Conservation (phyloP, 37 sponge, comb jelly and placozoan genomes). For the Crambe crambe region DNA sequence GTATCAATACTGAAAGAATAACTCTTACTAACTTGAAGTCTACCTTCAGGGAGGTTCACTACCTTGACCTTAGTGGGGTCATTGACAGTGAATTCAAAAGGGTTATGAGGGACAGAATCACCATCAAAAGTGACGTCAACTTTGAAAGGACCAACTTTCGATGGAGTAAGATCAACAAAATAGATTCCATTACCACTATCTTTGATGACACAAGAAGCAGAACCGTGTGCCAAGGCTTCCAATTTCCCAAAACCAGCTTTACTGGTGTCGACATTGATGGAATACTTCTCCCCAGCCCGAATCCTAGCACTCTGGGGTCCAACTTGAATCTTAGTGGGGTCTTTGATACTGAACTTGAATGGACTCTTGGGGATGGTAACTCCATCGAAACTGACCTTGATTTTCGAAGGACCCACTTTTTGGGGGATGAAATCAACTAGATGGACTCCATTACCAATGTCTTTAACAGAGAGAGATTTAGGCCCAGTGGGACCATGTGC, state of each 20-base stretch:
- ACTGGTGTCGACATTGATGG: slow-evolving; percentile 43
- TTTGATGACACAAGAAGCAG: slow-evolving; percentile 21
- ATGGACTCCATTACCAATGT: slow-evolving; percentile 12
- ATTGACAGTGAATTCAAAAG: too few relatives aligned
- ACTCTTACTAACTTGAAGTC: too few relatives aligned
- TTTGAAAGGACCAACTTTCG: slow-evolving; percentile 39
- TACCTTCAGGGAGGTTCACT: too few relatives aligned
- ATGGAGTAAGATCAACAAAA: slow-evolving; percentile 47
- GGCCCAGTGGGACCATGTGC: slow-evolving; percentile 28
- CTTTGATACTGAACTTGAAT: slow-evolving; percentile 49
- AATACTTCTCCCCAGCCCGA: slow-evolving; percentile 35
- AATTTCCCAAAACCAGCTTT: slow-evolving; percentile 71
- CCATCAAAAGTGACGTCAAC: slow-evolving; percentile 64
- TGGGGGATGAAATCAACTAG: slow-evolving; percentile 61
- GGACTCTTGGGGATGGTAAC: slow-evolving; percentile 46
- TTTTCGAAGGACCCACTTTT: slow-evolving; percentile 38
- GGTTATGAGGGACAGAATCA: slow-evolving; percentile 43
- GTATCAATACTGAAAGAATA: too few relatives aligned
- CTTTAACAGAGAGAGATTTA: slow-evolving; percentile 35
- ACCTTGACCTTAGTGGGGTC: too few relatives aligned
- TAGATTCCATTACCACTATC: slow-evolving; percentile 24
- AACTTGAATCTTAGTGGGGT: slow-evolving; percentile 57
- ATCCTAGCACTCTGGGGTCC: slow-evolving; percentile 42
- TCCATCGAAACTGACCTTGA: slow-evolving; percentile 27
- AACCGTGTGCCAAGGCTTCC: slow-evolving; percentile 25